These are phyloP conservation scores for Ctenodactylus gundi DNA, from an alignment of 2,113 vertebrate genomes.

Conservation along the genomic window DNA sequence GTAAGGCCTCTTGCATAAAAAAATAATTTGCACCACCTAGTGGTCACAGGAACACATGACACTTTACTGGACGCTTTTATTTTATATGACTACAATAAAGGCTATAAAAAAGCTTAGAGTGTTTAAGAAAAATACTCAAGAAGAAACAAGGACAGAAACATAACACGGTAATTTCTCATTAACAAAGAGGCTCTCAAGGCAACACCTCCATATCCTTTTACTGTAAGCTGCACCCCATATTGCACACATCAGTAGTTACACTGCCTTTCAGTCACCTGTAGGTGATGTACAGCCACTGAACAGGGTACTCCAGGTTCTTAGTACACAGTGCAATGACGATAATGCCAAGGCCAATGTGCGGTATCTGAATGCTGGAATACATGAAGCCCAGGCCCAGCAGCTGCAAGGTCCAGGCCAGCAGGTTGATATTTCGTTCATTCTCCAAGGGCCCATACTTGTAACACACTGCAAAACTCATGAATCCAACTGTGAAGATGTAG, in stretches of 20 bases:
- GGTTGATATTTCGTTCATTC: conserved; percentile 93
- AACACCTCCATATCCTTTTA: neutral
- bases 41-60: conserved; percentile 64
- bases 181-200: neutral
- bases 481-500: conserved; percentile 89
- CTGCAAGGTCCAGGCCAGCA: conserved; percentile 95
- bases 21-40: conserved; percentile 64
- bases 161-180: conserved; percentile 17
- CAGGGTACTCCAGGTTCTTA: conserved; percentile 92
- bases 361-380: conserved; percentile 92
- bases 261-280: conserved; percentile 81
- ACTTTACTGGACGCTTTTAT: conserved; percentile 50
- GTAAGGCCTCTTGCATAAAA: neutral
- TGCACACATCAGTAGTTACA: neutral
- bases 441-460: conserved; percentile 94
- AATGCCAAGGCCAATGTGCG: conserved; percentile 88
- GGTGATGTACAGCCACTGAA: conserved; percentile 82
- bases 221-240: neutral
- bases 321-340: conserved; percentile 88
- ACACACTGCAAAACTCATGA: conserved; percentile 94
- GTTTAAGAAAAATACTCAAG: neutral
- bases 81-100: conserved; percentile 41
- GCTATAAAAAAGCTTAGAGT: conserved; percentile 24
- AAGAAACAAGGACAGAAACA: conserved; percentile 37
- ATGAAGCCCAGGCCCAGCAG: conserved; percentile 91